These are phyloP conservation scores for Poecilia wingei DNA, from an alignment of 2,797 vertebrate genomes.

Conservation along the genomic window DNA sequence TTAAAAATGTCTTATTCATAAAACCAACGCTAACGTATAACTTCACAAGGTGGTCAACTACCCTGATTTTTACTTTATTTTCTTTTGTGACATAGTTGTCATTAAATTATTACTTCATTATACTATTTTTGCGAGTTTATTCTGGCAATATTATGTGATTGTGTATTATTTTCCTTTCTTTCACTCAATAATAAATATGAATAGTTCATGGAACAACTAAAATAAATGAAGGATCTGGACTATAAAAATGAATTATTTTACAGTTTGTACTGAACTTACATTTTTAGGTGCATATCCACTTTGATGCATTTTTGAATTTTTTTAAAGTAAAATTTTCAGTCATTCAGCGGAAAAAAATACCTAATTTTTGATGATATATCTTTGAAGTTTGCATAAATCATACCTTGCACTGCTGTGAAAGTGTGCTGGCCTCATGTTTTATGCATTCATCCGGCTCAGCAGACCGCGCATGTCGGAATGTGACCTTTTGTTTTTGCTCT, in stretches of 20 bases:
- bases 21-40: no score
- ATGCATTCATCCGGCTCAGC: slow-evolving; percentile 47
- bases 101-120: no score
- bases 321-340: neutral
- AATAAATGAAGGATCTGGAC: neutral
- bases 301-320: neutral
- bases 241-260: neutral
- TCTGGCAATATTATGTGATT: no score
- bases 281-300: no score
- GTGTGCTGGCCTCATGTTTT: slow-evolving; percentile 52
- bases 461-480: slow-evolving; percentile 47
- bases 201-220: neutral
- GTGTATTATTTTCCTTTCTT: no score
- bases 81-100: no score
- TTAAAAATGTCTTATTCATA: no score
- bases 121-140: no score
- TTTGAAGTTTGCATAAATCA: slow-evolving; percentile 38
- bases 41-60: no score
- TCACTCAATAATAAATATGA: no score
- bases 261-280: neutral
- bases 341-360: neutral
- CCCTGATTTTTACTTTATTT: no score
- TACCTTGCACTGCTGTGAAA: slow-evolving; percentile 23
- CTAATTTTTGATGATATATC: neutral
- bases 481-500: slow-evolving; percentile 43